Percentiles rank a stretch among this genome's conserved stretches.
Evolutionary conservation across 2,888 invertebrate genomes (phyloP).

Genomic region (Eurytoma adleriae): DNA sequence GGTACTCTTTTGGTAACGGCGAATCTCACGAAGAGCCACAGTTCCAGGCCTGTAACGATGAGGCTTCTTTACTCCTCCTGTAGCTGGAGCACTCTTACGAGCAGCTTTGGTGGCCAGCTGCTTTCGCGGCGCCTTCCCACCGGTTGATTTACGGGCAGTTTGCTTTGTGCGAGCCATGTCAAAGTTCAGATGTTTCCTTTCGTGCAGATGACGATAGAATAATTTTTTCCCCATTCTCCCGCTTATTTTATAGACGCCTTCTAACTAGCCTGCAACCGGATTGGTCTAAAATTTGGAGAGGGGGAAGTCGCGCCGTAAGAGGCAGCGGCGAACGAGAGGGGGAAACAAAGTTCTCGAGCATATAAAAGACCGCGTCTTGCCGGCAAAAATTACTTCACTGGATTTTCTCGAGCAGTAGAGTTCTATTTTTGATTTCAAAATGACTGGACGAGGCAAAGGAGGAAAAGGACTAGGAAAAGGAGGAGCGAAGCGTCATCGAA

Average conservation of each 20-base stretch:
- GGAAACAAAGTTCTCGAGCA: neutral
- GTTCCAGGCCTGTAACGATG: slow-evolving; percentile 43
- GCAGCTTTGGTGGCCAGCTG: slow-evolving; percentile 37
- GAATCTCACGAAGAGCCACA: slow-evolving; percentile 43
- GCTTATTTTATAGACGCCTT: too few species aligned
- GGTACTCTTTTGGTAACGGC: slow-evolving; percentile 45
- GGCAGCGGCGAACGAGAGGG: too few species aligned
- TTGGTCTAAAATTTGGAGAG: neutral
- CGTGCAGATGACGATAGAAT: too few species aligned
- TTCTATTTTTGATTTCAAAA: slow-evolving; percentile 23
- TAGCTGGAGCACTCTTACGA: slow-evolving; percentile 30
- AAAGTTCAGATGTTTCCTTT: too few species aligned
- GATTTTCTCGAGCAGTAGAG: slow-evolving; percentile 48
- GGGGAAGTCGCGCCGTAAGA: neutral
- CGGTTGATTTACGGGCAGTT: slow-evolving; percentile 35
- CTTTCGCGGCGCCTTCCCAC: slow-evolving; percentile 32
- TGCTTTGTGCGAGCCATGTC: slow-evolving; percentile 43
- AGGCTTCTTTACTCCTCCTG: slow-evolving; percentile 38
- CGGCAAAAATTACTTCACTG: neutral
- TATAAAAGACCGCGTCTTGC: too few species aligned
- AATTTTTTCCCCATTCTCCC: too few species aligned
- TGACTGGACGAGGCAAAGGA: slow-evolving; percentile 68
- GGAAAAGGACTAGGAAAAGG: slow-evolving; percentile 76
- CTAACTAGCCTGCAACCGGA: too few species aligned
- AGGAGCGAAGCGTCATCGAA: slow-evolving; percentile 78